Evolutionary conservation across 2,888 invertebrate species (phyloP).

Genomic region (Globia sparganii): DNA sequence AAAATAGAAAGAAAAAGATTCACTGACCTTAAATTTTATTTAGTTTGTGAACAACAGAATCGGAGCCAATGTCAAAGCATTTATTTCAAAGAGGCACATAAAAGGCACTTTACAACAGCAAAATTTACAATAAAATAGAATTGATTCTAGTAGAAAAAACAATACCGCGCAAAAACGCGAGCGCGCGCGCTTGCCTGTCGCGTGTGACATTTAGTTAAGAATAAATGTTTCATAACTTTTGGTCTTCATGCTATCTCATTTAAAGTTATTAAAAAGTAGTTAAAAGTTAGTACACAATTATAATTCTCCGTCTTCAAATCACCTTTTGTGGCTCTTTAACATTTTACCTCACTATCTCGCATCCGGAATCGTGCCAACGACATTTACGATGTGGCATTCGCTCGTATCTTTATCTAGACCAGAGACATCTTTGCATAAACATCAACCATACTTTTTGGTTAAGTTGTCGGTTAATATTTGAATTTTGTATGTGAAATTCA

Average conservation of each 20-base stretch:
- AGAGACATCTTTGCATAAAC: constrained; percentile 58
- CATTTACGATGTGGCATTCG: constrained; percentile 61
- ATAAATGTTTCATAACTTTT: not conserved
- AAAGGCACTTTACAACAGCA: too few relatives aligned
- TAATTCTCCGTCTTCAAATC: constrained; percentile 1
- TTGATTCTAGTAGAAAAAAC: too few relatives aligned
- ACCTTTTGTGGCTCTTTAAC: constrained; percentile 47
- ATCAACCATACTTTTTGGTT: constrained; percentile 48
- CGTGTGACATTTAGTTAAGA: too few relatives aligned
- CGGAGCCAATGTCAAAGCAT: not conserved
- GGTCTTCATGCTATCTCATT: not conserved
- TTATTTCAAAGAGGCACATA: not conserved
- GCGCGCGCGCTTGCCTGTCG: too few relatives aligned
- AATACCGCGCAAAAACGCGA: too few relatives aligned
- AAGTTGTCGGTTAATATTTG: constrained; percentile 39
- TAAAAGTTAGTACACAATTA: not conserved
- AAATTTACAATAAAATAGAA: too few relatives aligned
- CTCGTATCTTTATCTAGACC: constrained; percentile 57
- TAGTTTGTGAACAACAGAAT: too few relatives aligned
- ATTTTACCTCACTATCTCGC: constrained; percentile 47
- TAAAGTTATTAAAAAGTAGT: not conserved
- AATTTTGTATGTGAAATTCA: constrained; percentile 34
- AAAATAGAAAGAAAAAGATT: too few relatives aligned
- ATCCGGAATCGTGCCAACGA: constrained; percentile 62
- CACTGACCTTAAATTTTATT: too few relatives aligned